A percentile compares a stretch with the other conserved stretches of the same genome.
Conservation (phyloP, 1,140 invertebrate genomes). For the Tetramorium alpestre region DNA sequence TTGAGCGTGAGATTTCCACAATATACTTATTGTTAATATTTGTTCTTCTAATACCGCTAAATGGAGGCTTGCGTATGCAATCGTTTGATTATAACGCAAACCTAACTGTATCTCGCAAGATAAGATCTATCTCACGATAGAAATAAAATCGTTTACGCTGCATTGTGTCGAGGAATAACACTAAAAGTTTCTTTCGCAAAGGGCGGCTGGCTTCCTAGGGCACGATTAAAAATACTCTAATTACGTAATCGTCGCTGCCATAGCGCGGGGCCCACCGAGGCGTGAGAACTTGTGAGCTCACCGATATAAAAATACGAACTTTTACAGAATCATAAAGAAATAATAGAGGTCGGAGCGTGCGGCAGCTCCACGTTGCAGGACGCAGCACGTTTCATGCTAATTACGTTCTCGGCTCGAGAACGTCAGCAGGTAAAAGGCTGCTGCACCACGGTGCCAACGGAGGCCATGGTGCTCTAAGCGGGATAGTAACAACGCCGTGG, state of each 20-base stretch:
- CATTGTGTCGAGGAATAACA: slow-evolving; percentile 1
- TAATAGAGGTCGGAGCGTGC: slow-evolving; percentile 54
- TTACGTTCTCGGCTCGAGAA: slow-evolving; percentile 28
- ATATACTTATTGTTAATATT: neutral
- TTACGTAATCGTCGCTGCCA: slow-evolving; percentile 48
- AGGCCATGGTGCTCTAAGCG: neutral
- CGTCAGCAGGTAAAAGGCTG: slow-evolving; percentile 64
- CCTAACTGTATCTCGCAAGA: neutral
- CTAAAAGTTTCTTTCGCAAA: slow-evolving; percentile 22
- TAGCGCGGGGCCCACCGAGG: neutral
- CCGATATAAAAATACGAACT: slow-evolving; percentile 58
- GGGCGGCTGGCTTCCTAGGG: slow-evolving; percentile 40
- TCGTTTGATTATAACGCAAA: slow-evolving; percentile 6
- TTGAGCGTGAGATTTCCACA: neutral
- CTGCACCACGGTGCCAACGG: slow-evolving; percentile 32
- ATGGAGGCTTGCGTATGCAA: neutral
- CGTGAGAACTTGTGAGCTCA: slow-evolving; percentile 51
- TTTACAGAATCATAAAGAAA: slow-evolving; percentile 57
- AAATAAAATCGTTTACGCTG: neutral
- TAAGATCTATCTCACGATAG: neutral
- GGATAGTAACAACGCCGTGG: slow-evolving; percentile 20
- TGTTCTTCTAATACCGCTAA: neutral
- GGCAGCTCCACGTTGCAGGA: slow-evolving; percentile 38
- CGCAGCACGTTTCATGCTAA: slow-evolving; percentile 44
- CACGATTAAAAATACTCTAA: slow-evolving; percentile 55